These are phyloP conservation scores for Nomada ferruginata DNA, from an alignment of 2,888 invertebrate species.

Conservation along the genomic window DNA sequence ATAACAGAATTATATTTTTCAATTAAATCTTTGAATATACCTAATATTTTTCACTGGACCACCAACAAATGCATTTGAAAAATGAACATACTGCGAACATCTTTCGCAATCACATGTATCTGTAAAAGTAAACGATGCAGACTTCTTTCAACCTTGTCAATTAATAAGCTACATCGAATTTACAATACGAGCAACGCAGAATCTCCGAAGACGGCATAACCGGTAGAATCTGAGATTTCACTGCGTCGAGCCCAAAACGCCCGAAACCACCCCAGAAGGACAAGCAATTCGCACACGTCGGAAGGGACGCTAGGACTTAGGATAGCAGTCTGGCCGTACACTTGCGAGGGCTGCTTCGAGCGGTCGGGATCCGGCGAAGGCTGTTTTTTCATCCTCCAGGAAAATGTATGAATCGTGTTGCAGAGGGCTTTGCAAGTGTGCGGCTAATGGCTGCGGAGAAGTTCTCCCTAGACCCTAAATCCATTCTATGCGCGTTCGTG, in stretches of 20 bases:
- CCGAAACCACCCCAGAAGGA: not conserved
- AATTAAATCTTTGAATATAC: too few relatives aligned
- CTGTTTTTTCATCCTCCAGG: constrained; percentile 80
- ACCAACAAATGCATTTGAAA: too few relatives aligned
- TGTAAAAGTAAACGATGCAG: too few relatives aligned
- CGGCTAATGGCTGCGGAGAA: constrained; percentile 81
- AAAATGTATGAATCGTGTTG: constrained; percentile 84
- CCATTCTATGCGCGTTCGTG: constrained; percentile 70
- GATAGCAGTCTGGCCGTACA: constrained; percentile 12
- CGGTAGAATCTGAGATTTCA: not conserved
- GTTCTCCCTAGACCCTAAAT: constrained; percentile 78
- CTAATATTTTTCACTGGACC: too few relatives aligned
- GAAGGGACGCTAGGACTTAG: constrained; percentile 45
- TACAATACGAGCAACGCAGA: not conserved
- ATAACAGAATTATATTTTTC: too few relatives aligned
- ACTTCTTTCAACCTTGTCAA: too few relatives aligned
- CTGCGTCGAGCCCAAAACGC: too few relatives aligned
- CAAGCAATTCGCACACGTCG: constrained; percentile 5
- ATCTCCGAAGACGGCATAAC: not conserved
- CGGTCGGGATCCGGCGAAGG: constrained; percentile 59
- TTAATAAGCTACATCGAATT: too few relatives aligned
- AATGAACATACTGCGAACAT: too few relatives aligned
- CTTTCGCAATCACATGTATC: too few relatives aligned
- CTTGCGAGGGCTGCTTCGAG: constrained; percentile 40
- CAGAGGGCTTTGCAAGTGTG: constrained; percentile 80